Conservation (phyloP, 1,140 invertebrate species). For the Atta cephalotes region DNA sequence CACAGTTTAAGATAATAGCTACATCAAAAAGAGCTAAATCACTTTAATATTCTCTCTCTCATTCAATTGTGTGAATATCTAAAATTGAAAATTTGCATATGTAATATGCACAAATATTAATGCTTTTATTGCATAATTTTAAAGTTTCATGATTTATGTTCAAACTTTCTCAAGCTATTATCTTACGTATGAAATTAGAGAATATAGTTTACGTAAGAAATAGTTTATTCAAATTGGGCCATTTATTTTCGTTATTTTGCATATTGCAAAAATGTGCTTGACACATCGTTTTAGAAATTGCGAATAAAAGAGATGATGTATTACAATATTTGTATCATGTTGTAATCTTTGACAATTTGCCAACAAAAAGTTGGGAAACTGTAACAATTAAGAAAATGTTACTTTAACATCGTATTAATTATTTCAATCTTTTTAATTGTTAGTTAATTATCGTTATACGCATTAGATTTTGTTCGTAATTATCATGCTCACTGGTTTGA, state of each 20-base stretch:
- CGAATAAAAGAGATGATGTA: not conserved
- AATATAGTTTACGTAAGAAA: slow-evolving; percentile 53
- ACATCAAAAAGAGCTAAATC: not conserved
- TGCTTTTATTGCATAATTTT: slow-evolving; percentile 23
- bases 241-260: slow-evolving; percentile 24
- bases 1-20: not conserved
- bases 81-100: not conserved
- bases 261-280: not conserved
- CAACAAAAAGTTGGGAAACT: not conserved
- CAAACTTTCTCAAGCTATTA: slow-evolving; percentile 56
- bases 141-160: slow-evolving; percentile 12
- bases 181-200: slow-evolving; percentile 35
- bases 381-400: not conserved
- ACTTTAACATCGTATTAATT: slow-evolving; percentile 28
- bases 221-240: slow-evolving; percentile 67
- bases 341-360: not conserved
- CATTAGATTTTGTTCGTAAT: not conserved
- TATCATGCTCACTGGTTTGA: slow-evolving; percentile 19
- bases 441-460: slow-evolving; percentile 17
- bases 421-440: not conserved
- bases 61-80: not conserved
- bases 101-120: not conserved
- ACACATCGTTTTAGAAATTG: not conserved
- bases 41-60: not conserved
- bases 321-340: not conserved